Evolutionary conservation across 2,113 vertebrate species (phyloP).

Genomic region (Phaethornis superciliosus): DNA sequence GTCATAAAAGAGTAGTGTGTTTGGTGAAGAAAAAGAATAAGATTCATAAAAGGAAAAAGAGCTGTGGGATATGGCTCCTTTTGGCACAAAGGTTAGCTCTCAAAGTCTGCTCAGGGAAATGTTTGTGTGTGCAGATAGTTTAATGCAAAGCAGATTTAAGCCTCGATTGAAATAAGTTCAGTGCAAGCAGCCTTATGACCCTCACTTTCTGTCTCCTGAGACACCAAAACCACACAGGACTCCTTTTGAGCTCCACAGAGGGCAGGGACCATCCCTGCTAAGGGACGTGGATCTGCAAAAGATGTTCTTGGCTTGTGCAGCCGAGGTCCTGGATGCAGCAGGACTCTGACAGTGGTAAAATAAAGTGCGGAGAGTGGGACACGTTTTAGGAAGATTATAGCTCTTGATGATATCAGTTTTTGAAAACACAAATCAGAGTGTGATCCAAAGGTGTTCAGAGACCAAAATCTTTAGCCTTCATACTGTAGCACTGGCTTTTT

Average conservation of each 20-base stretch:
- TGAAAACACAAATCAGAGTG: background rate
- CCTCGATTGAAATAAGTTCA: background rate
- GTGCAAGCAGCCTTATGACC: background rate
- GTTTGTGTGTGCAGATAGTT: background rate
- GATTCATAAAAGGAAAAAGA: background rate
- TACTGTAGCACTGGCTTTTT: background rate
- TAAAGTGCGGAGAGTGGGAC: background rate
- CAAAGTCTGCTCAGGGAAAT: background rate
- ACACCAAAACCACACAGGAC: background rate
- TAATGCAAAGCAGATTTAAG: background rate
- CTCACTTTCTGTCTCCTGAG: background rate
- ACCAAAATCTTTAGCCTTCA: background rate
- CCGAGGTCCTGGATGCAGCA: background rate
- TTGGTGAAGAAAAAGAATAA: background rate
- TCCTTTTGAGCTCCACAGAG: background rate
- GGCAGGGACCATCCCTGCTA: background rate
- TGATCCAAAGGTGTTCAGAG: background rate
- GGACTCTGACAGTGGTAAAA: background rate
- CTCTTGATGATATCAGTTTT: background rate
- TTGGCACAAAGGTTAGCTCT: background rate
- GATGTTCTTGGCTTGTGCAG: background rate
- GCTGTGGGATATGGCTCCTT: background rate
- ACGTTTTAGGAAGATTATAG: background rate
- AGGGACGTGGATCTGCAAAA: rapidly evolving
- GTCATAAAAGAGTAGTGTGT: background rate